Conservation (phyloP, 2,113 vertebrate species). For the Ciconia maguari region DNA sequence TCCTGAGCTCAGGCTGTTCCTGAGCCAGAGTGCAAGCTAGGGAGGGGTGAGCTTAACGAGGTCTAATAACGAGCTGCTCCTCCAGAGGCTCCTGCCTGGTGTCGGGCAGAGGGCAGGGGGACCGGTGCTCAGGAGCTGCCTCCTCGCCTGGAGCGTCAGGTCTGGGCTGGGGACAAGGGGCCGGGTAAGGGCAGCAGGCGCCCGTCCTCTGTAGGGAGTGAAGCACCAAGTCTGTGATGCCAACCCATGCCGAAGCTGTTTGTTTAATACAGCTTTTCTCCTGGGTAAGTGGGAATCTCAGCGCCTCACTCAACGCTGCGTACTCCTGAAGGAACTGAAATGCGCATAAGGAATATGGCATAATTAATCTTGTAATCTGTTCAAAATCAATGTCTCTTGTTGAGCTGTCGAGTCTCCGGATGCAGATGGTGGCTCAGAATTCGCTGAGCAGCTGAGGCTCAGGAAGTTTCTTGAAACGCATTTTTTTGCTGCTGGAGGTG, state of each 20-base stretch:
- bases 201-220: accelerated
- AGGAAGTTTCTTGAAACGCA: background rate
- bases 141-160: background rate
- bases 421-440: background rate
- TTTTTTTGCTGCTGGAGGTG: background rate
- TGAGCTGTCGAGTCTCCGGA: background rate
- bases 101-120: background rate
- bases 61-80: background rate
- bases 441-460: background rate
- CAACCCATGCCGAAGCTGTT: background rate
- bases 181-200: background rate
- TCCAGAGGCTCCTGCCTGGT: background rate
- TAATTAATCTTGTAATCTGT: conserved; percentile 27
- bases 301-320: accelerated
- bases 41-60: background rate
- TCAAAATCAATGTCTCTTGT: conserved; percentile 27
- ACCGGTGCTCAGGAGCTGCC: accelerated
- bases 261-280: background rate
- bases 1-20: background rate
- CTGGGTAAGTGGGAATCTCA: background rate
- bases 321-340: background rate
- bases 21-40: background rate
- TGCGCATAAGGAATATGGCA: background rate
- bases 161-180: background rate
- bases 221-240: background rate